These are phyloP conservation scores for Panorpa germanica DNA, from an alignment of 2,888 invertebrate genomes.

Conservation along the genomic window DNA sequence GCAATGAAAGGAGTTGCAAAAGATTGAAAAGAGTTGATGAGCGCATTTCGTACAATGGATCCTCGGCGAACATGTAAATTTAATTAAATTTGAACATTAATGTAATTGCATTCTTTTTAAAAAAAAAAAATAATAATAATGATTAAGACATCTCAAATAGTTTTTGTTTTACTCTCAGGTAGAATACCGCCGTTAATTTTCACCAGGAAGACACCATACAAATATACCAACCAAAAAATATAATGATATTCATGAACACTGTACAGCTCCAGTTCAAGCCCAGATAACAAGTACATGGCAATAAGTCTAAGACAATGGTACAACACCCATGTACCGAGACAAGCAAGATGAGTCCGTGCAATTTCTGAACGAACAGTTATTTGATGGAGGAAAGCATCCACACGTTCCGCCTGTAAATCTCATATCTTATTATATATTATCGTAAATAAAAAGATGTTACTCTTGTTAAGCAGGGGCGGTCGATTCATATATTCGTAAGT, in stretches of 20 bases:
- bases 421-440: too few species aligned
- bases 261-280: constrained; percentile 89
- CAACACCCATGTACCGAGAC: constrained; percentile 87
- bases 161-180: too few species aligned
- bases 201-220: too few species aligned
- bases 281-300: constrained; percentile 84
- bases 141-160: too few species aligned
- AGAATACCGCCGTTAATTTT: too few species aligned
- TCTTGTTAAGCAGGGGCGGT: too few species aligned
- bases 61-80: too few species aligned
- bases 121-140: constrained; percentile 6
- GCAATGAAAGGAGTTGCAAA: too few species aligned
- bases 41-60: too few species aligned
- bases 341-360: constrained; percentile 55
- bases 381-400: constrained; percentile 65
- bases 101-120: constrained; percentile 5
- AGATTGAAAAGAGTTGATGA: too few species aligned
- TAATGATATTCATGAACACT: constrained; percentile 92
- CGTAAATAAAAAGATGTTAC: too few species aligned
- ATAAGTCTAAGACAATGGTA: constrained; percentile 85
- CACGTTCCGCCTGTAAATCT: constrained; percentile 72
- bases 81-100: constrained; percentile 4
- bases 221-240: constrained; percentile 60
- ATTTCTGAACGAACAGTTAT: constrained; percentile 46
- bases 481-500: too few species aligned